These are phyloP conservation scores for Stenchaetothrips biformis DNA, from an alignment of 2,888 invertebrate species.

Conservation along the genomic window DNA sequence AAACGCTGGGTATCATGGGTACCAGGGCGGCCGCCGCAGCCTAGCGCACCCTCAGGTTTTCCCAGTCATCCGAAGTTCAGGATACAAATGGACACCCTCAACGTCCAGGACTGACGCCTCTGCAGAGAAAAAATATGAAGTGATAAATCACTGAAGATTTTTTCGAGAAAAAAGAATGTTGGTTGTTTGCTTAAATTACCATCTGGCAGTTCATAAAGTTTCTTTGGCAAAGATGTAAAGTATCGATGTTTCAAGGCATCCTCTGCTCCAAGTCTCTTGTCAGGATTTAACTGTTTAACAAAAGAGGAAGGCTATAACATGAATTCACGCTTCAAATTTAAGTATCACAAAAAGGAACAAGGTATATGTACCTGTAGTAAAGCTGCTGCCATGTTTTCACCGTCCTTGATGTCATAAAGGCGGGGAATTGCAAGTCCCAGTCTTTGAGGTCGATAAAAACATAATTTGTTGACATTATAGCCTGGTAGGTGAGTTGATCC, in stretches of 20 bases:
- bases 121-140: slow-evolving; percentile 51
- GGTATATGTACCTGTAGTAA: slow-evolving; percentile 57
- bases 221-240: slow-evolving; percentile 83
- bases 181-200: slow-evolving; percentile 54
- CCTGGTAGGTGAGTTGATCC: slow-evolving; percentile 84
- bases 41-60: slow-evolving; percentile 46
- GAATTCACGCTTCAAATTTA: not conserved
- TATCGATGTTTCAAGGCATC: slow-evolving; percentile 84
- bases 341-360: not conserved
- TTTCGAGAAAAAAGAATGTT: slow-evolving; percentile 11
- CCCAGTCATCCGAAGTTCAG: slow-evolving; percentile 63
- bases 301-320: slow-evolving; percentile 28
- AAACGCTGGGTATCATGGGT: not conserved
- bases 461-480: slow-evolving; percentile 70
- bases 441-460: slow-evolving; percentile 67
- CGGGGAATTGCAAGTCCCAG: slow-evolving; percentile 85
- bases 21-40: slow-evolving; percentile 17
- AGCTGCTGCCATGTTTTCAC: slow-evolving; percentile 79
- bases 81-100: slow-evolving; percentile 80
- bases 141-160: not conserved
- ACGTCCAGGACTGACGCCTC: slow-evolving; percentile 94
- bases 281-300: slow-evolving; percentile 70
- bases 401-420: slow-evolving; percentile 79
- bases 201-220: slow-evolving; percentile 86
- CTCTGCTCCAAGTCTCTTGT: slow-evolving; percentile 78